Evolutionary conservation across 2,113 vertebrate genomes (phyloP).

Genomic region (Oryzias javanicus): DNA sequence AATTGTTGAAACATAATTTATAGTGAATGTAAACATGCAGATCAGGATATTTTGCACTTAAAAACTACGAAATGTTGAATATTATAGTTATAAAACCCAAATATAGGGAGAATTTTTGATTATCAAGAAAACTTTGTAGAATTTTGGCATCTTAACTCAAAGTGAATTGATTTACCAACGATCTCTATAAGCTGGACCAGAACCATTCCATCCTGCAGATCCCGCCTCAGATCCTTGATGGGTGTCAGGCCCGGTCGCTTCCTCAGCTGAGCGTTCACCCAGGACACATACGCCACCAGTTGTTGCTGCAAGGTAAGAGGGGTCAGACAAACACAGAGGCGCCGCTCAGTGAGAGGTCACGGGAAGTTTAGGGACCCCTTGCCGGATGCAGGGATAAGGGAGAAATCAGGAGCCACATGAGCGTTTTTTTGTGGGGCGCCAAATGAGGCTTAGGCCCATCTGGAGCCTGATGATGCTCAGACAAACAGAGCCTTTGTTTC

Average conservation of each 20-base stretch:
- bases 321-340: slow-evolving; percentile 22
- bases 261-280: slow-evolving; percentile 95
- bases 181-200: slow-evolving; percentile 91
- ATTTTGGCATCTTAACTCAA: neutral
- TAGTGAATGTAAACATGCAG: too few species aligned
- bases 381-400: too few species aligned
- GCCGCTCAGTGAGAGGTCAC: slow-evolving; percentile 13
- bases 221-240: slow-evolving; percentile 86
- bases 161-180: slow-evolving; percentile 82
- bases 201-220: slow-evolving; percentile 92
- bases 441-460: too few species aligned
- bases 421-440: neutral
- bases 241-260: slow-evolving; percentile 84
- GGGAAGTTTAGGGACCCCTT: too few species aligned
- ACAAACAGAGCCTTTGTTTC: slow-evolving; percentile 56
- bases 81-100: too few species aligned
- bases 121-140: neutral
- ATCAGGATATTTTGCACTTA: too few species aligned
- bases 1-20: too few species aligned
- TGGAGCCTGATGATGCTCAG: slow-evolving; percentile 21
- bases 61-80: too few species aligned
- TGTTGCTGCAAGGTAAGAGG: slow-evolving; percentile 84
- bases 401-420: too few species aligned
- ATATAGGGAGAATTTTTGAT: neutral
- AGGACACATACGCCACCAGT: slow-evolving; percentile 91